phyloP scores from a whole-genome alignment of 2,888 invertebrate species.

The Drosophila demipolita region DNA sequence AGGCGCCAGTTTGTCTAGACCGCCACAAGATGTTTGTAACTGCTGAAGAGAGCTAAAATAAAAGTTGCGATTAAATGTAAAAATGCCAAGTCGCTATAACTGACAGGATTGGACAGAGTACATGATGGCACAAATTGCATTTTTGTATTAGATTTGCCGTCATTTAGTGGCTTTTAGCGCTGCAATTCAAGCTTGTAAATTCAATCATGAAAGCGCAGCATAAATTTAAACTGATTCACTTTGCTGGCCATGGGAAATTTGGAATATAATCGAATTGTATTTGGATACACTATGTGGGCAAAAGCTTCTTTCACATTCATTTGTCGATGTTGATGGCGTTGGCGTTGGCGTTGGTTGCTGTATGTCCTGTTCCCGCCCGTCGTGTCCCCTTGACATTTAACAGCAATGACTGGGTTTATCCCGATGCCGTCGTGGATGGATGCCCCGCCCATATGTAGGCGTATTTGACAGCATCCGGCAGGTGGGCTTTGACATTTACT shows the following conservation, averaged over 20 bases:
- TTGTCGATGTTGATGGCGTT: conserved; percentile 6
- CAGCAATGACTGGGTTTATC: conserved; percentile 69
- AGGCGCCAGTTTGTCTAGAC: conserved; percentile 73
- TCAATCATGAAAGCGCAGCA: conserved; percentile 42
- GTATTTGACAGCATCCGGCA: conserved; percentile 70
- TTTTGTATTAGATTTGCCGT: conserved; percentile 1
- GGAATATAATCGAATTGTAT: conserved; percentile 33
- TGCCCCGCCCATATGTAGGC: conserved; percentile 61
- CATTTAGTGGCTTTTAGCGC: conserved; percentile 17
- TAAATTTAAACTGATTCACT: conserved; percentile 57
- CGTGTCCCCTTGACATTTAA: conserved; percentile 68
- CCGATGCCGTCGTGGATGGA: conserved; percentile 25
- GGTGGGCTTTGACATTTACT: conserved; percentile 69
- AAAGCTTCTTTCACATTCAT: conserved; percentile 7
- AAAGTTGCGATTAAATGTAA: conserved; percentile 20
- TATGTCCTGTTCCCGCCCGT: conserved; percentile 19
- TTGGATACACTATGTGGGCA: conserved; percentile 19
- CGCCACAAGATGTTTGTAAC: conserved; percentile 39
- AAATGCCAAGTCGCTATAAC: conserved; percentile 10
- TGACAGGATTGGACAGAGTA: background rate
- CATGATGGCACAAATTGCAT: background rate
- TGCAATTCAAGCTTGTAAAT: conserved; percentile 39
- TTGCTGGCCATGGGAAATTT: conserved; percentile 33
- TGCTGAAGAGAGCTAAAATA: conserved; percentile 23
- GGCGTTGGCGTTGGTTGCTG: conserved; percentile 6